phyloP scores from a whole-genome alignment of 2,113 vertebrate species.

The Pelecanoides urinatrix region DNA sequence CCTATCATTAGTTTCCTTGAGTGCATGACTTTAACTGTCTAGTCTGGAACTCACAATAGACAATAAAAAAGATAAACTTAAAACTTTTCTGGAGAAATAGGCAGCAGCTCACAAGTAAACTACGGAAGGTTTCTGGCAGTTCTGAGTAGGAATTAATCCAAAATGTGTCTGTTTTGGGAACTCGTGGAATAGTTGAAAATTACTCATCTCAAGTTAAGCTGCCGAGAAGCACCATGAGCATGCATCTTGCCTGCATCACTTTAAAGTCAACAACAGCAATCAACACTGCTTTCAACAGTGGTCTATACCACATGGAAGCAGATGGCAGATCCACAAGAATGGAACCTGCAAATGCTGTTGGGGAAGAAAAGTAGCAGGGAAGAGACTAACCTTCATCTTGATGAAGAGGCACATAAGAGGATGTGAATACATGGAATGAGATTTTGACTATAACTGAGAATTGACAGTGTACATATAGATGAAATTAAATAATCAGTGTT shows the following conservation, averaged over 20 bases:
- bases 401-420: not conserved
- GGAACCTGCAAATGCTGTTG: not conserved
- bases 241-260: not conserved
- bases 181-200: not conserved
- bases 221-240: not conserved
- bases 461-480: not conserved
- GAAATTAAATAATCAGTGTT: not conserved
- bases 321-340: not conserved
- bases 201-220: not conserved
- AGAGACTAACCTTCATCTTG: not conserved
- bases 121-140: not conserved
- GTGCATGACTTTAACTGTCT: not conserved
- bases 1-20: not conserved
- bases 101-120: not conserved
- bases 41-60: not conserved
- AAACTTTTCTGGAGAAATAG: not conserved
- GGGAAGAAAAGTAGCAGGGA: not conserved
- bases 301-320: not conserved
- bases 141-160: not conserved
- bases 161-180: not conserved
- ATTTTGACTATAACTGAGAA: not conserved
- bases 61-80: not conserved
- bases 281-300: not conserved
- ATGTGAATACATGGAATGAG: not conserved
- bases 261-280: not conserved